These are phyloP conservation scores for Macrotis lagotis DNA, from an alignment of 2,113 vertebrate species.

Conservation along the genomic window DNA sequence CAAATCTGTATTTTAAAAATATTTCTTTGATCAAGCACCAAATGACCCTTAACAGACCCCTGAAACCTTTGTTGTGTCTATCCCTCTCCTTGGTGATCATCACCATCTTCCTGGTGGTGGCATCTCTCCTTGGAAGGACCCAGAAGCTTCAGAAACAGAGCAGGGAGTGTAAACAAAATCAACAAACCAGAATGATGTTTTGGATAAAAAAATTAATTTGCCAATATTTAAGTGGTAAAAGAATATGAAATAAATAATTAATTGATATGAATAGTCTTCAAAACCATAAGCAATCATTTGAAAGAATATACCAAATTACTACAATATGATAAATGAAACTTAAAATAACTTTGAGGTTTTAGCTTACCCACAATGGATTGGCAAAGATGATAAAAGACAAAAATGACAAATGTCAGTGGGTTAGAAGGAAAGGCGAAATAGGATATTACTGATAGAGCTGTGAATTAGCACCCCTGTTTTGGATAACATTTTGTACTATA, in stretches of 20 bases:
- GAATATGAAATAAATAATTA: too few species aligned
- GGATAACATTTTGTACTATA: neutral
- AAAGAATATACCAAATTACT: neutral
- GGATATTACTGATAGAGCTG: neutral
- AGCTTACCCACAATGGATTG: neutral
- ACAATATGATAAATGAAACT: neutral
- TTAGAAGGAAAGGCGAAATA: neutral
- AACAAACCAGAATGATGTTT: slow-evolving; percentile 42
- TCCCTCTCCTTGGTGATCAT: neutral
- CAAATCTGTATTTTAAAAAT: neutral
- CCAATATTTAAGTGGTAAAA: neutral
- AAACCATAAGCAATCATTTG: neutral
- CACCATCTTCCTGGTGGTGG: slow-evolving; percentile 1
- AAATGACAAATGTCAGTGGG: neutral
- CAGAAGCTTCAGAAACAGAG: neutral
- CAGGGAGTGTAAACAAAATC: neutral
- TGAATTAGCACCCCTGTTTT: neutral
- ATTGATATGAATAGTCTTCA: neutral
- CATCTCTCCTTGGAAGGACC: neutral
- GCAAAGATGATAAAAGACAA: neutral
- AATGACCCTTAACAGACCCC: neutral
- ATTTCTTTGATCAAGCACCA: neutral
- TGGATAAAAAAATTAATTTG: neutral
- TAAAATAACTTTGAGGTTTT: neutral
- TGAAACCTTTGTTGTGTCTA: neutral